Evolutionary conservation across 2,113 vertebrate genomes (phyloP), one percentile per base, ranked within the genome.

Genomic region (Alethe diademata): DNA sequence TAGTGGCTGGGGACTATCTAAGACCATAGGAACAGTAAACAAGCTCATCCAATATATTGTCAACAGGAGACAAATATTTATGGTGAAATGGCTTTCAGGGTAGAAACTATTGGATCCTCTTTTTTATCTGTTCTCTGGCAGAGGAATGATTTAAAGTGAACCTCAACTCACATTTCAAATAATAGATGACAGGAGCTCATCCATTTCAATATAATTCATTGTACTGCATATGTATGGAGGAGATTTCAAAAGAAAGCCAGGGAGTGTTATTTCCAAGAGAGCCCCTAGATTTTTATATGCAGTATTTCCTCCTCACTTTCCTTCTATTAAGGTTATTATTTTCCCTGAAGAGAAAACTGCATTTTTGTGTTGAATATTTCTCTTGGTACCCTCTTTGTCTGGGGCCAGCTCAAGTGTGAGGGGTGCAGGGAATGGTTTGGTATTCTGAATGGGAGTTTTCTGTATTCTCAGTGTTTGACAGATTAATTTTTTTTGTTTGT

Each of bases 141-240:
- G 79, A 78, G 17, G 28, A 78, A 66, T 92, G 93, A 95, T 95
- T 94, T 93, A 93, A 94, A 94, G 60, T 53, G 88, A 93, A 69
- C 61, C 33, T 96, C 82, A 88, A 67, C 72, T 93, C 95, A 56
- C 90, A 90, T 96, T 92, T 96, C 95, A 95, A 94, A 93, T 88
- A 96, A 90, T 73, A 88, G 92, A 58, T 96, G 94, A 86, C 92
- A 94, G 79, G 61, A 93, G 69, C 88, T 96, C 90, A 92, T 93
- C 91, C 75, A 78, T 96, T 96, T 95, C 92, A 83, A 18, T 90
- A 51, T 73, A 92, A 93, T 92, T 84, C 85, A 90, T 86, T 74
- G 51, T 38, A 53, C 40, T 93, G 90, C 88, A 93, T 94, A 95
- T 93, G 90, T 88, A 94, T 88, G 92, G 86, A 48, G 45, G 40